phyloP scores from a whole-genome alignment of 2,113 vertebrate genomes.

The Eleginops maclovinus region DNA sequence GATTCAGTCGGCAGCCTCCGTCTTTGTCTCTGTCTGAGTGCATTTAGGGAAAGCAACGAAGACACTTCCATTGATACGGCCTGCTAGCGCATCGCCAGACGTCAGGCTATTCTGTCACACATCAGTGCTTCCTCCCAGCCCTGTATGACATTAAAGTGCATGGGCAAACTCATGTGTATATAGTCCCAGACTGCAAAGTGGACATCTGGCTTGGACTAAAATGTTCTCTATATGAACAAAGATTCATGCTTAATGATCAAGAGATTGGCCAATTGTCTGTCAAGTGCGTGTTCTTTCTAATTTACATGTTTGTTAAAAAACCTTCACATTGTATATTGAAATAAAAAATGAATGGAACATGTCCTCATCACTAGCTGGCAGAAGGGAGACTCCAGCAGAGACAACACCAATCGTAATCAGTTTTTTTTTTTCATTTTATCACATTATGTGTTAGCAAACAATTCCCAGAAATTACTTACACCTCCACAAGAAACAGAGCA shows the following conservation, averaged over 20 bases:
- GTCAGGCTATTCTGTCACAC: conserved; percentile 57
- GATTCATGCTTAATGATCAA: background rate
- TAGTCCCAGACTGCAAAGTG: conserved; percentile 26
- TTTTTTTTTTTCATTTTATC: conserved; percentile 18
- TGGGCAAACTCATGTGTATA: conserved; percentile 28
- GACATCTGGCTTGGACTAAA: conserved; percentile 15
- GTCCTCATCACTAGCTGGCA: background rate
- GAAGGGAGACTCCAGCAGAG: conserved; percentile 5
- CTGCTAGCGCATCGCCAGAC: conserved; percentile 38
- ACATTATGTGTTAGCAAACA: conserved; percentile 36
- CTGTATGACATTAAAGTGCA: conserved; percentile 51
- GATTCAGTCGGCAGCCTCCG: conserved; percentile 57
- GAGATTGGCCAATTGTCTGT: background rate
- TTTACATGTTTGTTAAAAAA: background rate
- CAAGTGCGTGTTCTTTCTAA: background rate
- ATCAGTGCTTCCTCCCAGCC: conserved; percentile 46
- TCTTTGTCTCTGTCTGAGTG: conserved; percentile 73
- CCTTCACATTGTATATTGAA: background rate
- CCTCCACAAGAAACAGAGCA: conserved; percentile 38
- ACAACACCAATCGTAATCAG: conserved; percentile 7
- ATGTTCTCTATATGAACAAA: background rate
- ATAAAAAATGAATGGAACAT: conserved; percentile 19
- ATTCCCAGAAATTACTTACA: conserved; percentile 48
- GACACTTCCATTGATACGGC: conserved; percentile 61
- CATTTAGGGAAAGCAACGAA: conserved; percentile 62